Conservation (phyloP, 2,888 invertebrate species). For the Drosophila colorata region DNA sequence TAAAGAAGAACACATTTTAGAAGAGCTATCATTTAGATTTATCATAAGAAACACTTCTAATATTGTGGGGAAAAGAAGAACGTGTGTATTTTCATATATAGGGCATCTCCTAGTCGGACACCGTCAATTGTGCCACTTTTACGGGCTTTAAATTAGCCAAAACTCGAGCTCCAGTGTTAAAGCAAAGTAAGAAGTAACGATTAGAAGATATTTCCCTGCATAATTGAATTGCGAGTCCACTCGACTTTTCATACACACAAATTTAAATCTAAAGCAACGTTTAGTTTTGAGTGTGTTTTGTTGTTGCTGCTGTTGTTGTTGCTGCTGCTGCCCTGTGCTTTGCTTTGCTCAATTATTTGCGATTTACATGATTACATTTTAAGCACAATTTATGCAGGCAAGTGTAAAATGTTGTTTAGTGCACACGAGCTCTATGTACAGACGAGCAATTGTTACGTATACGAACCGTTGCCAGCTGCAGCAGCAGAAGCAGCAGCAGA, state of each 20-base stretch:
- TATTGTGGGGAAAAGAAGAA: too few relatives aligned
- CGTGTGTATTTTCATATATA: not conserved
- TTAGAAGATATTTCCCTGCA: constrained; percentile 26
- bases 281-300: constrained; percentile 20
- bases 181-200: constrained; percentile 6
- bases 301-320: constrained; percentile 25
- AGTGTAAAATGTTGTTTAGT: constrained; percentile 66
- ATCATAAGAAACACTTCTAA: too few relatives aligned
- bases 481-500: constrained; percentile 7
- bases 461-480: constrained; percentile 49
- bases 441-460: constrained; percentile 60
- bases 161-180: constrained; percentile 10
- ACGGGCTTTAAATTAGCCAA: not conserved
- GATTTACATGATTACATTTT: constrained; percentile 77
- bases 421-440: constrained; percentile 9
- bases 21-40: too few relatives aligned
- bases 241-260: constrained; percentile 22
- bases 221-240: constrained; percentile 47
- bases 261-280: constrained; percentile 43
- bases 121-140: not conserved
- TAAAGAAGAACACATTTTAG: too few relatives aligned
- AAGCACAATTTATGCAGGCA: constrained; percentile 71
- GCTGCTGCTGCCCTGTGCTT: constrained; percentile 4
- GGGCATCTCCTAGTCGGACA: not conserved
- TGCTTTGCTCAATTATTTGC: constrained; percentile 61